Base-by-base conservation (phyloP, 2,888 invertebrate genomes). In the Rhyacophila evoluta region DNA sequence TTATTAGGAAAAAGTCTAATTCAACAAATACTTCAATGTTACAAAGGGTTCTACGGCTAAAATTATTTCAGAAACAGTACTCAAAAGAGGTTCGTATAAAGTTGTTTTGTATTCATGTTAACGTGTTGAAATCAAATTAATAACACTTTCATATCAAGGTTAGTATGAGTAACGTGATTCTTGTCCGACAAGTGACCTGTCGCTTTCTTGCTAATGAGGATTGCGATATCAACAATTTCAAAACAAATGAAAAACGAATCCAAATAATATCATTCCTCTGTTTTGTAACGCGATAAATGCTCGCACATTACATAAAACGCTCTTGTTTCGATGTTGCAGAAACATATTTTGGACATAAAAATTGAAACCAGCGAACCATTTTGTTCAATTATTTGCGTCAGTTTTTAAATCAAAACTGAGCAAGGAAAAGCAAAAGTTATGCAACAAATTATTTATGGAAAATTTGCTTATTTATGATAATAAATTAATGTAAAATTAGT, bases 111-210 rank as follows among this genome's bases (percentile, higher is more conserved):
- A 41, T 12, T 41, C 5, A 41, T 41, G 41, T 38, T 38, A 38
- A 41, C 41, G 10, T 25, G 10, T 19, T 25, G 25, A 55, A 55
- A 55, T 19, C 55, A 55, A 55, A 55, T 55, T 55, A 55, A 55
- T 55, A 25, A 55, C 55, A 55, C 55, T 55, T 55, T 55, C 55
- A 55, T 55, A 55, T 55, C 55, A 55, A 55, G 55, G 55, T 25
- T 55, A 55, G 25, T 19, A 19, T 55, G 15, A 25, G 55, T 19
- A 3, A 19, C 55, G 19, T 55, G 55, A 19, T 55, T 25, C 55
- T 19, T 19, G 55, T 19, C 19, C 19, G 55, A 55, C 10, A 19
- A 19, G 3, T 19, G 19, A 55, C 55, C 55, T 19, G 55, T 55
- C 25, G 55, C 55, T 55, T 55, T 55, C 55, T 55, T 55, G 55